phyloP scores from a whole-genome alignment of 2,888 invertebrate genomes.

The Dynastes hyllus region DNA sequence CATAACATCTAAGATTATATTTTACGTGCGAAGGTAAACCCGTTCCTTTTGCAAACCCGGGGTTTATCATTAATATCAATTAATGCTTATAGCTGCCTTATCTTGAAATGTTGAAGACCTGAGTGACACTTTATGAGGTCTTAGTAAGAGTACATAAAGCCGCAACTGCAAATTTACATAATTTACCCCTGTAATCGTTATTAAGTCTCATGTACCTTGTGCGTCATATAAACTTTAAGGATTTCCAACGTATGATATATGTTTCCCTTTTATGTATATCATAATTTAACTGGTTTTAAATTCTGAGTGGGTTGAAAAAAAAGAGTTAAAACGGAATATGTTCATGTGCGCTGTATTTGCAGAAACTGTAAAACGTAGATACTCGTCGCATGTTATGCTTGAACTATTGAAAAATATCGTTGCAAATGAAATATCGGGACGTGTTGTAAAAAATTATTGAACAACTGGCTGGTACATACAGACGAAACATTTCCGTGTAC shows the following conservation, averaged over 20 bases:
- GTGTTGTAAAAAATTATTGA: too few species aligned
- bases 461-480: too few species aligned
- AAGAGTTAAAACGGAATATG: background rate
- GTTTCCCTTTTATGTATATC: background rate
- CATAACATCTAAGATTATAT: conserved; percentile 14
- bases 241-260: background rate
- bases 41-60: background rate
- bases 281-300: conserved; percentile 1
- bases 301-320: background rate
- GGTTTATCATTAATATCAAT: conserved; percentile 44
- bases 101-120: conserved; percentile 24
- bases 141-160: conserved; percentile 35
- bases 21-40: conserved; percentile 23
- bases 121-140: conserved; percentile 36
- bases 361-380: too few species aligned
- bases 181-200: conserved; percentile 32
- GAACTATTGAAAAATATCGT: too few species aligned
- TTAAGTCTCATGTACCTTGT: conserved; percentile 6
- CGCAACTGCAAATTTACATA: conserved; percentile 40
- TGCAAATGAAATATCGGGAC: too few species aligned
- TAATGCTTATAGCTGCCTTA: conserved; percentile 34
- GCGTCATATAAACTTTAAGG: conserved; percentile 19
- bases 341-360: background rate
- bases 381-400: too few species aligned
- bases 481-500: too few species aligned